Evolutionary conservation across 2,888 invertebrate species (phyloP).

Genomic region (Idaea aversata): DNA sequence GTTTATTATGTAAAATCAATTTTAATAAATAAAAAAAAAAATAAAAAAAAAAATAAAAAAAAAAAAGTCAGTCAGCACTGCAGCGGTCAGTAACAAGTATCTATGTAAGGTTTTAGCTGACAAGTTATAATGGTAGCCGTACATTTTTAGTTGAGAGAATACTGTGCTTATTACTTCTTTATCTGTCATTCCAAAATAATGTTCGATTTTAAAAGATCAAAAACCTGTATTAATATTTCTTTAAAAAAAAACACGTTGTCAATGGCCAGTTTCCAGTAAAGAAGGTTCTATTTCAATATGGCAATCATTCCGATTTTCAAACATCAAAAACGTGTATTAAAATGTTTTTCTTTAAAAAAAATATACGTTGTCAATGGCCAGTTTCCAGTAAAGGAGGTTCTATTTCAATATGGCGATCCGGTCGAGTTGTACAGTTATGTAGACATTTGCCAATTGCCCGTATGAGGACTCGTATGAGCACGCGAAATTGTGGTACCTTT

Average conservation of each 20-base stretch:
- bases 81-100: too few relatives aligned
- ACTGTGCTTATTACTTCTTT: too few relatives aligned
- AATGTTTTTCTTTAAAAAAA: constrained; percentile 12
- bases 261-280: constrained; percentile 39
- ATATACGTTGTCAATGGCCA: constrained; percentile 23
- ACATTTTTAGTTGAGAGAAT: too few relatives aligned
- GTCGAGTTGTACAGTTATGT: constrained; percentile 45
- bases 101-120: too few relatives aligned
- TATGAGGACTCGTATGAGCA: background rate
- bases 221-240: background rate
- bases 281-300: constrained; percentile 42
- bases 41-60: too few relatives aligned
- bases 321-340: too few relatives aligned
- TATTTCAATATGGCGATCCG: constrained; percentile 42
- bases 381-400: constrained; percentile 43
- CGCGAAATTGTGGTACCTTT: constrained; percentile 5
- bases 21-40: too few relatives aligned
- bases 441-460: constrained; percentile 23
- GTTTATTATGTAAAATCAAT: too few relatives aligned
- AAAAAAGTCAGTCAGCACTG: too few relatives aligned
- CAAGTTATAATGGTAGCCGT: too few relatives aligned
- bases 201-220: background rate
- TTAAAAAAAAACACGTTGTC: constrained; percentile 13
- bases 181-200: too few relatives aligned
- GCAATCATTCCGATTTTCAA: constrained; percentile 25